phyloP scores from a whole-genome alignment of 2,888 invertebrate species.

The Philaethria dido region DNA sequence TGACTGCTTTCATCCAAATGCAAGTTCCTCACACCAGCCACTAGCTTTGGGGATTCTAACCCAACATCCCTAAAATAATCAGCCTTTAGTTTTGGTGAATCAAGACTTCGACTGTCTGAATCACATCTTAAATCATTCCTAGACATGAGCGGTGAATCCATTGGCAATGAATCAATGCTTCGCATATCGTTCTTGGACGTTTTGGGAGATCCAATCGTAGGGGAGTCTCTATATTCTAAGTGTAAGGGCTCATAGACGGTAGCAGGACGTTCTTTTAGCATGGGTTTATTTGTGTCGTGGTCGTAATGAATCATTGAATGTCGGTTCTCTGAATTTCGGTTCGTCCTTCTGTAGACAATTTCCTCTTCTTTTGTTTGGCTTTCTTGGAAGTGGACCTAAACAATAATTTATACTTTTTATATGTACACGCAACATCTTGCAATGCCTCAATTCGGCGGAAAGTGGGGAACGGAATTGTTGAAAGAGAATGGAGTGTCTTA shows the following conservation, averaged over 20 bases:
- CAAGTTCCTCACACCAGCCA: slow-evolving; percentile 71
- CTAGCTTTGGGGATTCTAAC: slow-evolving; percentile 72
- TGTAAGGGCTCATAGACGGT: slow-evolving; percentile 78
- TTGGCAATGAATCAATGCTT: slow-evolving; percentile 74
- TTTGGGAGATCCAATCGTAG: slow-evolving; percentile 72
- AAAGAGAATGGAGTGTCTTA: too few relatives aligned
- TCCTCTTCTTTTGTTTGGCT: slow-evolving; percentile 64
- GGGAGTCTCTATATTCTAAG: slow-evolving; percentile 74
- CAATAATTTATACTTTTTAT: background rate
- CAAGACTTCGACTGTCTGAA: slow-evolving; percentile 72
- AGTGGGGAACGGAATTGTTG: too few relatives aligned
- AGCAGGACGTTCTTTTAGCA: slow-evolving; percentile 71
- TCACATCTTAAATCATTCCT: slow-evolving; percentile 71
- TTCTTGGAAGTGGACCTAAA: slow-evolving; percentile 77
- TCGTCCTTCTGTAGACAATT: slow-evolving; percentile 71
- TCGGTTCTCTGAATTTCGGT: slow-evolving; percentile 72
- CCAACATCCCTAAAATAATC: slow-evolving; percentile 72
- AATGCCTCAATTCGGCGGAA: background rate
- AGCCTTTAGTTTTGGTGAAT: slow-evolving; percentile 73
- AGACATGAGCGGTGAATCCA: slow-evolving; percentile 75
- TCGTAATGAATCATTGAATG: slow-evolving; percentile 82
- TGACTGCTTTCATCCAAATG: slow-evolving; percentile 77
- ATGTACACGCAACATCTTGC: background rate
- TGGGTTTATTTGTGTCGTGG: slow-evolving; percentile 70
- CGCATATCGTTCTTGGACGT: slow-evolving; percentile 70